Base-by-base conservation (phyloP, 2,113 vertebrate species). In the Rhadina sibilatrix region DNA sequence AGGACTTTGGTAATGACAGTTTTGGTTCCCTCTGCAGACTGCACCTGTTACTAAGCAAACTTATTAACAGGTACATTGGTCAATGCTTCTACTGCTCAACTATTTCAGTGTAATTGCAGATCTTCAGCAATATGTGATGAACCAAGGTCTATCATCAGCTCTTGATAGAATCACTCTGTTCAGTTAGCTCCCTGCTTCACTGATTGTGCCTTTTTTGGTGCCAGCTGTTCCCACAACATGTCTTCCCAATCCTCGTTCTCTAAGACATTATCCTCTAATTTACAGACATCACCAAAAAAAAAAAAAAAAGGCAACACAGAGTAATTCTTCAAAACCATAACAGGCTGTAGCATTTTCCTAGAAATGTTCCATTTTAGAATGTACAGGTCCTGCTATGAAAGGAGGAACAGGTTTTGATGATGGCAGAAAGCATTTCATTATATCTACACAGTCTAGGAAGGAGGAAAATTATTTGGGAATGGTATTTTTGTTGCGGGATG, bases 1-100 rank as follows among this genome's bases (percentile, higher is more conserved):
- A 97, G 52, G 35, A 38, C 25, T 96, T 81, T 84, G 76, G 42
- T 60, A 93, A 92, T 28, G 60, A 23, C 44, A 86, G 40, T 54
- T 76, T 82, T 83, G 64, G 65, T 82, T 94, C 86, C 86, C 42
- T 88, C 44, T 88, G 77, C 76, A 96, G 42, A 87, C 52, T 90
- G 22, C 4, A 7, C 40, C 61, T 90, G 63, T 68, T 92, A 78
- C 81, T 82, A 90, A 47, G 74, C 33, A 60, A 75, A 64, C 52
- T 52, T 71, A 71, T 54, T 75, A 96, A 59, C 63, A 75, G 66
- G 30, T 66, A 46, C 15, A 65, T 44, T 61, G 11, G 12, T 68
- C 23, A 37, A n/a, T 80, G 42, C 6, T 77, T 9, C 18, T 61
- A 16, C 28, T 52, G 19, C 40, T 90, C 18, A 49, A 5, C 11